Evolutionary conservation across 2,797 vertebrate genomes (phyloP).

Genomic region (Apogon hyalosoma): DNA sequence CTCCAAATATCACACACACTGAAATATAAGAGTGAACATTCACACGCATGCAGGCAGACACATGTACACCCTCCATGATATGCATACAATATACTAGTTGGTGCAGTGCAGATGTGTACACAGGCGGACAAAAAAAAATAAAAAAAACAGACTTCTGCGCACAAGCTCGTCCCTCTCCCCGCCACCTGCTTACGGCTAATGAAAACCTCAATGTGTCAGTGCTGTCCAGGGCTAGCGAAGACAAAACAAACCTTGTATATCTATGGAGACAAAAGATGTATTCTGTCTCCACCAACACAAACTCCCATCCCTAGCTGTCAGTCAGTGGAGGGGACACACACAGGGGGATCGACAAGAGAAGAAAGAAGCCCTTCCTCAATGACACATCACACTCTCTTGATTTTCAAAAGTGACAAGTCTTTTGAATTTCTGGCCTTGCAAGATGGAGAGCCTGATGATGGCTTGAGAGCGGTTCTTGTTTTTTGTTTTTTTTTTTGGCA

Average conservation of each 20-base stretch:
- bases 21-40: conserved; percentile 85
- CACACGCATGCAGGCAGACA: conserved; percentile 78
- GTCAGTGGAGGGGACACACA: conserved; percentile 80
- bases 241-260: conserved; percentile 91
- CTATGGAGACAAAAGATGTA: conserved; percentile 91
- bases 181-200: conserved; percentile 92
- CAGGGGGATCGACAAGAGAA: conserved; percentile 78
- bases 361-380: conserved; percentile 86
- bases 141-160: conserved; percentile 42
- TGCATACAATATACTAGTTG: conserved; percentile 62
- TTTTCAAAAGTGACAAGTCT: conserved; percentile 87
- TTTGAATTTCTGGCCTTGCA: conserved; percentile 80
- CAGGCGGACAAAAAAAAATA: conserved; percentile 47
- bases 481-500: conserved; percentile 71
- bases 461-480: conserved; percentile 70
- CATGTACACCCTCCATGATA: conserved; percentile 70
- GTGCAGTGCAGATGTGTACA: conserved; percentile 54
- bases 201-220: conserved; percentile 94
- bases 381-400: conserved; percentile 87
- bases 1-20: conserved; percentile 85
- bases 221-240: conserved; percentile 79
- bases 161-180: conserved; percentile 65
- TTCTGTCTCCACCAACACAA: conserved; percentile 89
- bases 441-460: conserved; percentile 76
- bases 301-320: conserved; percentile 92